phyloP scores from a whole-genome alignment of 2,888 invertebrate species.

The Amiota mariae region DNA sequence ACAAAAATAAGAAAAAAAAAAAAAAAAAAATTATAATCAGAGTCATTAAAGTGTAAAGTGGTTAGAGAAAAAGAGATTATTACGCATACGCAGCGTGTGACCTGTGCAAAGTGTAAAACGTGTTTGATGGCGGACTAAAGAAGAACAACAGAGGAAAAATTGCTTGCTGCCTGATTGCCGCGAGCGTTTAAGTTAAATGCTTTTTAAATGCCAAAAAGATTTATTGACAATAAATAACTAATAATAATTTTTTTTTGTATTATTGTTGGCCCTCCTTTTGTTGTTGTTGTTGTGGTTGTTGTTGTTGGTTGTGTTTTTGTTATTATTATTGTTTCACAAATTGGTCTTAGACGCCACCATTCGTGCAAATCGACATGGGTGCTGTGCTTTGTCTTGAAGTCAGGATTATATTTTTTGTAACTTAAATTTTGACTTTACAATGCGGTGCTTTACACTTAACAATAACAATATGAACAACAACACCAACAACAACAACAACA shows the following conservation, averaged over 20 bases:
- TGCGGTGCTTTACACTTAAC: slow-evolving; percentile 20
- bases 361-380: not conserved
- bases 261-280: not conserved
- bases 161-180: not conserved
- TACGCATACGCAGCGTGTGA: slow-evolving; percentile 61
- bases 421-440: slow-evolving; percentile 11
- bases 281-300: not conserved
- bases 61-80: slow-evolving; percentile 22
- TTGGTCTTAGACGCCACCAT: not conserved
- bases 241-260: not conserved
- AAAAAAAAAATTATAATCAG: slow-evolving; percentile 1
- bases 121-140: slow-evolving; percentile 5
- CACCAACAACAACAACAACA: slow-evolving; percentile 23
- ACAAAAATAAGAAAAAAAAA: slow-evolving; percentile 21
- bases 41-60: not conserved
- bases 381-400: no score
- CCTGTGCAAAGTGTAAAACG: slow-evolving; percentile 40
- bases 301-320: not conserved
- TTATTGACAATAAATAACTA: slow-evolving; percentile 18
- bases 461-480: slow-evolving; percentile 18
- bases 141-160: not conserved
- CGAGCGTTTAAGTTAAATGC: not conserved
- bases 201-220: slow-evolving; percentile 14
- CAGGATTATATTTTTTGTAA: not conserved
- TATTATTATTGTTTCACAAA: not conserved